A percentile compares a stretch with the other conserved stretches of the same genome.
Conservation (phyloP, 2,797 vertebrate species). For the Betta splendens region DNA sequence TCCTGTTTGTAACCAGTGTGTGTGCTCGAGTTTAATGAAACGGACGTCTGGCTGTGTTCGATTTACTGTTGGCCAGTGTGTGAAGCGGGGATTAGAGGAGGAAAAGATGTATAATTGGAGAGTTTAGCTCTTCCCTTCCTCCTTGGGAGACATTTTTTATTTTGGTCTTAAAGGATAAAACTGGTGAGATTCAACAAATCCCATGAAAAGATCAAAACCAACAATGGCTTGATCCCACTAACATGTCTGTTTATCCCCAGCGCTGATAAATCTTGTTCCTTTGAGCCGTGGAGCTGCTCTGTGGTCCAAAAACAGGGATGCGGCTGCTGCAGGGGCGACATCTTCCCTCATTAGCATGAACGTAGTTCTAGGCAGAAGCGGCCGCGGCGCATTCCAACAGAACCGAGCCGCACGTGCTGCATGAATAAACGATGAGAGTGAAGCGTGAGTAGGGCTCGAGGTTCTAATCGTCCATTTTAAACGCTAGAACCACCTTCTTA, state of each 20-base stretch:
- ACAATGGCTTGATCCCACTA: not conserved
- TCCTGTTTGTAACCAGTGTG: not conserved
- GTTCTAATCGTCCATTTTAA: no score
- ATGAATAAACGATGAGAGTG: no score
- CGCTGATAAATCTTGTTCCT: not conserved
- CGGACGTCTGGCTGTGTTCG: not conserved
- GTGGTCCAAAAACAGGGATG: not conserved
- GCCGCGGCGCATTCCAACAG: no score
- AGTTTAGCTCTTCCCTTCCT: conserved; percentile 8
- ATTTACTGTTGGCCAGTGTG: not conserved
- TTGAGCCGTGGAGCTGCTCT: not conserved
- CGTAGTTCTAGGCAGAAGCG: no score
- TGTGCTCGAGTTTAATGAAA: conserved; percentile 3
- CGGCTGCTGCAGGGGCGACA: no score
- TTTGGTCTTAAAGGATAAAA: conserved; percentile 16
- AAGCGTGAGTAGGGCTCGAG: no score
- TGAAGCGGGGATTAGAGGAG: conserved; percentile 11
- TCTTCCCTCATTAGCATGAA: no score
- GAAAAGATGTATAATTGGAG: conserved; percentile 6
- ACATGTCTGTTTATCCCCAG: not conserved
- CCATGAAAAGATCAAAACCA: conserved; percentile 6
- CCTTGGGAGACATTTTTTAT: conserved; percentile 2
- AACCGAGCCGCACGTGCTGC: no score
- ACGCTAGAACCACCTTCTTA: no score
- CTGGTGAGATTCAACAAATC: conserved; percentile 20